phyloP scores from a whole-genome alignment of 1,140 invertebrate genomes.

The Brachystomella parvula region DNA sequence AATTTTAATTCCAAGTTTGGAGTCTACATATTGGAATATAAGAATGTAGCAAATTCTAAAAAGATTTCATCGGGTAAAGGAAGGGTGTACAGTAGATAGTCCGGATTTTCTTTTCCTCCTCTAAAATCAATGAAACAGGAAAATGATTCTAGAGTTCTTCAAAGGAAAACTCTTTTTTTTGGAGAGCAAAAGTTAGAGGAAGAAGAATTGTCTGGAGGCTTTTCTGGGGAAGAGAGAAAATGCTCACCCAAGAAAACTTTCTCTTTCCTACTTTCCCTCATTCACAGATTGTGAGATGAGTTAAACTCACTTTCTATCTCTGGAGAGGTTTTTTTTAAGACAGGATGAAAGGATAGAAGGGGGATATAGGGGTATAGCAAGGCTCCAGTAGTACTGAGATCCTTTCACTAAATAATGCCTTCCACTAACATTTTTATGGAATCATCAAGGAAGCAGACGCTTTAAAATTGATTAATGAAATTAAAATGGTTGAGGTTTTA shows the following conservation, averaged over 20 bases:
- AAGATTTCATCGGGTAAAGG: too few relatives aligned
- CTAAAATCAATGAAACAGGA: constrained; percentile 16
- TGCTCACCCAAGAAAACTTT: constrained; percentile 7
- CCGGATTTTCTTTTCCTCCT: constrained; percentile 2
- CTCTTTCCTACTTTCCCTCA: not conserved
- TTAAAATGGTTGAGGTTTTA: too few relatives aligned
- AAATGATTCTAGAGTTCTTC: constrained; percentile 2
- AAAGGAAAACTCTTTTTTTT: constrained; percentile 6
- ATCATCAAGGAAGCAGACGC: too few relatives aligned
- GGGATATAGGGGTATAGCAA: constrained; percentile 15
- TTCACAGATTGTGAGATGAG: constrained; percentile 10
- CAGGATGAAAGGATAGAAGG: not conserved
- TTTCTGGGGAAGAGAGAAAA: not conserved
- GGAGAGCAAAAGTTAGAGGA: constrained; percentile 4
- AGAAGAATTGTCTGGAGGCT: constrained; percentile 8
- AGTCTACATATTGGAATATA: too few relatives aligned
- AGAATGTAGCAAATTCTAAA: too few relatives aligned
- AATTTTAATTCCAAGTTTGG: too few relatives aligned
- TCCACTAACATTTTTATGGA: too few relatives aligned
- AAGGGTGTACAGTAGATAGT: not conserved
- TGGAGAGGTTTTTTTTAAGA: not conserved
- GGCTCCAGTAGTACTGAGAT: too few relatives aligned
- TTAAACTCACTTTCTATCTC: constrained; percentile 3
- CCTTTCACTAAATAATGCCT: too few relatives aligned
- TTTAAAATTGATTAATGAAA: too few relatives aligned